A percentile compares a stretch with the other conserved stretches of the same genome.
These are phyloP conservation scores for Ianthella basta DNA, from an alignment of 37 sponge, comb jelly and placozoan species.

Conservation along the genomic window DNA sequence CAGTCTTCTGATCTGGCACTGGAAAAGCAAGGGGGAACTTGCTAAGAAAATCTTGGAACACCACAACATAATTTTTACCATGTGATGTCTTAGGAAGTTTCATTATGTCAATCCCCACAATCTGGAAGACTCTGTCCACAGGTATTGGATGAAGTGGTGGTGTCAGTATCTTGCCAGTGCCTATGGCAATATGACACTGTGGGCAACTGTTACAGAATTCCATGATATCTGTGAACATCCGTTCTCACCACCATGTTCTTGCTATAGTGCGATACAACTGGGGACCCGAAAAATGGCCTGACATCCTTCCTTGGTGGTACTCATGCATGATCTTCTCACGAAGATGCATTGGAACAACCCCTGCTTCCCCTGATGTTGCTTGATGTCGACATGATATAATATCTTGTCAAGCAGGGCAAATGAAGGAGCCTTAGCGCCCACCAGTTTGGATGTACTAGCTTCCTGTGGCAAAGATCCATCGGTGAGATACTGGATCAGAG, in stretches of 20 bases:
- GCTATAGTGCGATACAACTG: conserved; percentile 30
- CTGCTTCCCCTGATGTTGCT: conserved; percentile 39
- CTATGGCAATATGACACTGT: conserved; percentile 51
- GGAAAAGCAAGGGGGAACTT: conserved; percentile 68
- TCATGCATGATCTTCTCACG: conserved; percentile 29
- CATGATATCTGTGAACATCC: conserved; percentile 44
- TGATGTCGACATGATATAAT: conserved; percentile 46
- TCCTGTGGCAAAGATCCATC: conserved; percentile 50
- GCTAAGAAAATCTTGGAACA: conserved; percentile 59
- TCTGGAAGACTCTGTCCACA: conserved; percentile 56
- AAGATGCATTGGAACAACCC: conserved; percentile 50
- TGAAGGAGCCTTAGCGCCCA: conserved; percentile 4
- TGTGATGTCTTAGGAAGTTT: conserved; percentile 34
- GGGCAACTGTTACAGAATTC: conserved; percentile 39
- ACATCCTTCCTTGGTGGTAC: conserved; percentile 38
- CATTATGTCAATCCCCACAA: conserved; percentile 63
- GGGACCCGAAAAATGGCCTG: conserved; percentile 44
- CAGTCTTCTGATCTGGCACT: conserved; percentile 50
- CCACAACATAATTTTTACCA: conserved; percentile 57
- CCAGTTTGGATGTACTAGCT: not conserved
- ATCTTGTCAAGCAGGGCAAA: conserved; percentile 45
- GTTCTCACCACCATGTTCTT: conserved; percentile 59
- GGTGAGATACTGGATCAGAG: conserved; percentile 26
- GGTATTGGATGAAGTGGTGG: conserved; percentile 66
- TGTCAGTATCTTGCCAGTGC: not conserved